Evolutionary conservation across 2,113 vertebrate genomes (phyloP).

Genomic region (Himantopus leucocephalus): DNA sequence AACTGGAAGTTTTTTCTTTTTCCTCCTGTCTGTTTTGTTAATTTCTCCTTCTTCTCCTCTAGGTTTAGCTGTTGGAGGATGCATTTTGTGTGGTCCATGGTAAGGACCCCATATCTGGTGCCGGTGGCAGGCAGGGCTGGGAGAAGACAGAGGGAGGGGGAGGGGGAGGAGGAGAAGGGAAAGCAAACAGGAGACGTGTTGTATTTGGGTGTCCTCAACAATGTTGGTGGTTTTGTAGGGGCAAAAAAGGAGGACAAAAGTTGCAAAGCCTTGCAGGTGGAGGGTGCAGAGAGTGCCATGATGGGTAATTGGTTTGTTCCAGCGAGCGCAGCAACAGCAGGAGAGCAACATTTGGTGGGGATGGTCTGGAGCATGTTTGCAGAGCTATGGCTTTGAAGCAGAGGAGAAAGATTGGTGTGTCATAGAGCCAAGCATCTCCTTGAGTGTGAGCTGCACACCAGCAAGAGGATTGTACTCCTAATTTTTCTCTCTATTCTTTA

Average conservation of each 20-base stretch:
- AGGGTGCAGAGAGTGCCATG: neutral
- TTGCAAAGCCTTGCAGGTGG: neutral
- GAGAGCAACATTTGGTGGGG: neutral
- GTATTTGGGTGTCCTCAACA: neutral
- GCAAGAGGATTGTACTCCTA: neutral
- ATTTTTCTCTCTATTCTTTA: neutral
- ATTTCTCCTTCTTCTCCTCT: constrained; percentile 11
- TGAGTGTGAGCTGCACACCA: neutral
- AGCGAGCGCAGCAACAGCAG: neutral
- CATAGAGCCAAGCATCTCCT: neutral
- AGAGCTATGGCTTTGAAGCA: neutral
- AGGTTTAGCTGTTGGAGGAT: constrained; percentile 41
- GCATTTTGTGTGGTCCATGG: constrained; percentile 1
- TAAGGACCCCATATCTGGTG: constrained; percentile 1
- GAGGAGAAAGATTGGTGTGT: neutral
- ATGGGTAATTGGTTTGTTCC: neutral
- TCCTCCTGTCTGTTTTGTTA: constrained; percentile 16
- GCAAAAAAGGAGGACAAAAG: neutral
- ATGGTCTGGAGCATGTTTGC: neutral
- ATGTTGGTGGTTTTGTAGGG: neutral
- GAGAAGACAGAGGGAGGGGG: neutral
- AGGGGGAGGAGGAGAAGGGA: neutral
- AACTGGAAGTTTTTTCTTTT: neutral
- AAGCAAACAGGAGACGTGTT: neutral
- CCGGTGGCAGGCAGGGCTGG: constrained; percentile 10